Evolutionary conservation across 2,113 vertebrate species (phyloP), one percentile per base, ranked within the genome.

Genomic region (Lamprologus tigripictilis): DNA sequence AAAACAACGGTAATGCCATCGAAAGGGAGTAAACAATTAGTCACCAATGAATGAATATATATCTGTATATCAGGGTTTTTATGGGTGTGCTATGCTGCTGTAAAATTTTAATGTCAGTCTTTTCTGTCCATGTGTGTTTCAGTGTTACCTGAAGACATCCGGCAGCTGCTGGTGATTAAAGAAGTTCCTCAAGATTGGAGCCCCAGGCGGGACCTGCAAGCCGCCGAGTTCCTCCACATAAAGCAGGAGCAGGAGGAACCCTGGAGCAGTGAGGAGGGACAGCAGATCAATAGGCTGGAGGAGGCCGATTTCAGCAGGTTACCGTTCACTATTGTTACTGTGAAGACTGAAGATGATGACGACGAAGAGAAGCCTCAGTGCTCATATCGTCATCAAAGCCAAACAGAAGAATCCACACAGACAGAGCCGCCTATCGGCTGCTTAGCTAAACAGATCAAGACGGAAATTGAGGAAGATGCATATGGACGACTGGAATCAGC

Each of bases 1-100:
- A 68, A 68, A 68, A 23, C 1, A 40, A 68, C 2, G 0, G 0
- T 9, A 37, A 68, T 68, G 0, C 63, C 0, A 68, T 3, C 5
- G 0, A 42, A 71, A 71, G 35, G n/a, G 33, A 40, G n/a, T 71
- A 42, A 42, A 40, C 4, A 40, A 42, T 71, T 71, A 71, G 35
- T 42, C 35, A 37, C 17, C 1, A 37, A 66, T 35, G 13, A 47
- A 47, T 63, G 16, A 63, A 1, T 4, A 76, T 26, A 47, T 47
- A 76, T 47, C 14, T 4, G 14, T 26, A 47, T 76, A 28, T 76
- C 23, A 17, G 12, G 13, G 21, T 73, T 73, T 68, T 49, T 49
- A 16, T 16, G 11, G 31, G 19, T 54, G 11, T 51, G 11, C 6
- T 76, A 26, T 47, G 42, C 23, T 49, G 23, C 9, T 78, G 16